Conservation (phyloP, 1,140 invertebrate species). For the Venustaconcha ellipsiformis region DNA sequence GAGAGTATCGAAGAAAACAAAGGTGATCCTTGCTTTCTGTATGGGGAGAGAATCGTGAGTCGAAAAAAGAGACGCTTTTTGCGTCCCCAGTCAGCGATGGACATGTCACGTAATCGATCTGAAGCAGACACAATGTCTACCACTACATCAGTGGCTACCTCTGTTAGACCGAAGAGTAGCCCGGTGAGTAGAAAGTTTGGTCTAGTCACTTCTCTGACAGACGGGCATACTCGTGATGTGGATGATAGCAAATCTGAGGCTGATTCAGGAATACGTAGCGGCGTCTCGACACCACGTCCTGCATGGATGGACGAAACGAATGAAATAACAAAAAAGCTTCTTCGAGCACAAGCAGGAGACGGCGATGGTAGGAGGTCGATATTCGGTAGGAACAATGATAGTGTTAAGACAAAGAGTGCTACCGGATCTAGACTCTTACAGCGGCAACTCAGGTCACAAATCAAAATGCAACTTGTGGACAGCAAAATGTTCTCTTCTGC, state of each 20-base stretch:
- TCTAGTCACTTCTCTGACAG: constrained; percentile 26
- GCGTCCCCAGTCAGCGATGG: constrained; percentile 46
- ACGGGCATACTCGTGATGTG: constrained; percentile 4
- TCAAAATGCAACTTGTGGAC: neutral
- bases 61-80: constrained; percentile 44
- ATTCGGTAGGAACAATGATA: constrained; percentile 12
- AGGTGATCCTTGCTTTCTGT: constrained; percentile 51
- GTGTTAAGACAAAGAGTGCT: neutral
- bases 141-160: constrained; percentile 20
- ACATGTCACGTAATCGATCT: constrained; percentile 26
- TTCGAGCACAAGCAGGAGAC: constrained; percentile 34
- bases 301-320: constrained; percentile 45
- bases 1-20: constrained; percentile 29
- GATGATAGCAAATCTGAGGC: constrained; percentile 1
- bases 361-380: constrained; percentile 9
- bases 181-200: constrained; percentile 33
- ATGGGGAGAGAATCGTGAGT: constrained; percentile 56
- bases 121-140: constrained; percentile 31
- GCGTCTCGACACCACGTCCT: constrained; percentile 18
- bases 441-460: constrained; percentile 1
- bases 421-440: neutral
- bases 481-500: too few relatives aligned
- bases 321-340: constrained; percentile 45
- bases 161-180: constrained; percentile 53
- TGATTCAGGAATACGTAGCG: constrained; percentile 22